A percentile compares a stretch with the other conserved stretches of the same genome.
Evolutionary conservation across 2,888 invertebrate species (phyloP).

Genomic region (Drosophila pseudotakahashii): DNA sequence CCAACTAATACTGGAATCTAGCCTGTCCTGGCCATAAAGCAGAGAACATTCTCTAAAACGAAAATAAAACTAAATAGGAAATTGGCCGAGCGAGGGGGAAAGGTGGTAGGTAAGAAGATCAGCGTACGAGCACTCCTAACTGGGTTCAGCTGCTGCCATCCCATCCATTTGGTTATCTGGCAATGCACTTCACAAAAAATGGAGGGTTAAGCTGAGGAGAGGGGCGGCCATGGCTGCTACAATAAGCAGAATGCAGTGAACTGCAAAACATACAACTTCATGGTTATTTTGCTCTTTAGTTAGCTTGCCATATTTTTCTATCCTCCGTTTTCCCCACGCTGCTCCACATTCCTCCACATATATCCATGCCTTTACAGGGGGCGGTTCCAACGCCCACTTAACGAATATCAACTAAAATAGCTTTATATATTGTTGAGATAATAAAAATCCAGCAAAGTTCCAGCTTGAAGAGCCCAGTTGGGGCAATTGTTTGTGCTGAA

Average conservation of each 20-base stretch:
- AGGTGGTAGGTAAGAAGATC: constrained; percentile 1
- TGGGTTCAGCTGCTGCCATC: constrained; percentile 18
- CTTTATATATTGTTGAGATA: constrained; percentile 72
- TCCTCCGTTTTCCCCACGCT: background rate
- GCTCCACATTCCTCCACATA: too few species aligned
- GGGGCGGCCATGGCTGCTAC: constrained; percentile 47
- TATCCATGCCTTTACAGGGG: background rate
- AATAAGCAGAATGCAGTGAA: constrained; percentile 73
- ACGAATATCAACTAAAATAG: constrained; percentile 67
- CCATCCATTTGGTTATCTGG: constrained; percentile 30
- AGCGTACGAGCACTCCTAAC: background rate
- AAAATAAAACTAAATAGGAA: background rate
- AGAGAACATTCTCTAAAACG: background rate
- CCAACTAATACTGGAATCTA: background rate
- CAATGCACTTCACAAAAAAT: constrained; percentile 35
- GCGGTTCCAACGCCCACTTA: constrained; percentile 34
- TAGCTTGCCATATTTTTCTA: constrained; percentile 38
- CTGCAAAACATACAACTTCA: constrained; percentile 77
- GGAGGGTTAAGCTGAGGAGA: constrained; percentile 28
- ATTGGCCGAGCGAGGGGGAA: background rate
- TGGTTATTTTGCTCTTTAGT: constrained; percentile 67
- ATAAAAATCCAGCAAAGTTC: constrained; percentile 60
- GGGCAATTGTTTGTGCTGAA: background rate
- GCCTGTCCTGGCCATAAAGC: constrained; percentile 15
- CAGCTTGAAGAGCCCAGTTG: constrained; percentile 8